A percentile compares a stretch with the other conserved stretches of the same genome.
These are phyloP conservation scores for Rhodophaea formosa DNA, from an alignment of 2,888 invertebrate species.

Conservation along the genomic window DNA sequence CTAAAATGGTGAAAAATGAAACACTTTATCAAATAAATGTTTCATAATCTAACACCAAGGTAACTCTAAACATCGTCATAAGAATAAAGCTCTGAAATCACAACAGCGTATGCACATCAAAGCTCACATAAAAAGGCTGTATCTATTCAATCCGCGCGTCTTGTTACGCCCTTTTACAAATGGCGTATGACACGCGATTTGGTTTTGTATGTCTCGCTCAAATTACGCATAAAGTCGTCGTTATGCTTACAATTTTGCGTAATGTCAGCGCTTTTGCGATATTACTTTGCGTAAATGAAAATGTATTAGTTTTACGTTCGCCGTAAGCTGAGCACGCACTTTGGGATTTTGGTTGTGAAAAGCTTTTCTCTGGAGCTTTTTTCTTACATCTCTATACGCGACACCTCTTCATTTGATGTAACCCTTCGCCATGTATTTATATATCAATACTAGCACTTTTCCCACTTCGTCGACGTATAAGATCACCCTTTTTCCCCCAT, in stretches of 20 bases:
- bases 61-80: not conserved
- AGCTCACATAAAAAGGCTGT: conserved; percentile 28
- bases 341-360: not conserved
- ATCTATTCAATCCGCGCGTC: conserved; percentile 27
- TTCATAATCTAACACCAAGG: not conserved
- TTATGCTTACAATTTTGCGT: not conserved
- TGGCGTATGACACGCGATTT: conserved; percentile 13
- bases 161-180: conserved; percentile 19
- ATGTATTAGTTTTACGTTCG: not conserved
- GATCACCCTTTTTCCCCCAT: too few species aligned
- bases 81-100: not conserved
- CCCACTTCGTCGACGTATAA: too few species aligned
- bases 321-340: not conserved
- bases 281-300: not conserved
- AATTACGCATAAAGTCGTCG: conserved; percentile 12
- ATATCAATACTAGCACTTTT: too few species aligned
- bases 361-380: not conserved
- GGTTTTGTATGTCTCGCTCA: conserved; percentile 14
- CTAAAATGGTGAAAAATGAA: too few species aligned
- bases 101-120: not conserved
- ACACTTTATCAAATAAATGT: not conserved
- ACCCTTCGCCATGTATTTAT: too few species aligned
- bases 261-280: not conserved
- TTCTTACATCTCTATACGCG: too few species aligned
- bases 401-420: too few species aligned